phyloP scores from a whole-genome alignment of 1,140 invertebrate species.

The Carposina sasakii region DNA sequence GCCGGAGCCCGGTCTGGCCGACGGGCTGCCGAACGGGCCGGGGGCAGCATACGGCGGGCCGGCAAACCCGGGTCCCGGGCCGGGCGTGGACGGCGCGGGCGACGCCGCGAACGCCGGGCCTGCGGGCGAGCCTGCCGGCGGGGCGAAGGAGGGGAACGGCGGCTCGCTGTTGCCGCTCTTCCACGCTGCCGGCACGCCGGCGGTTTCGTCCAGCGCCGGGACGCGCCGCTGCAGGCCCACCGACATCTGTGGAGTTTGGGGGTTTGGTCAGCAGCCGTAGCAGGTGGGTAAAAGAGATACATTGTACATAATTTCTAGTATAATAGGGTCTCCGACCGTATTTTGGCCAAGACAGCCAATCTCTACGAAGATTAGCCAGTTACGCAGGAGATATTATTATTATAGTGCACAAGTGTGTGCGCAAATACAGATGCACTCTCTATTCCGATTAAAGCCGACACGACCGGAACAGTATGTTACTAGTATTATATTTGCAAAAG shows the following conservation, averaged over 20 bases:
- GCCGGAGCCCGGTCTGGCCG: constrained; percentile 51
- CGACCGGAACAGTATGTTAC: too few species aligned
- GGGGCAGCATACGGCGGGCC: constrained; percentile 51
- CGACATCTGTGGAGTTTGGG: constrained; percentile 48
- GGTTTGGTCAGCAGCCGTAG: not conserved
- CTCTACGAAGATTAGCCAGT: not conserved
- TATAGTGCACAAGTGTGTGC: not conserved
- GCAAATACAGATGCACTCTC: too few species aligned
- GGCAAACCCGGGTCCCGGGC: constrained; percentile 49
- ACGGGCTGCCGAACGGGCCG: constrained; percentile 55
- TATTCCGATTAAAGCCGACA: too few species aligned
- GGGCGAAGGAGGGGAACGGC: constrained; percentile 58
- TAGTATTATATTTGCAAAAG: too few species aligned
- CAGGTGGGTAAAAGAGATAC: not conserved
- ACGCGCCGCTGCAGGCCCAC: constrained; percentile 66
- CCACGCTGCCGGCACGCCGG: constrained; percentile 51
- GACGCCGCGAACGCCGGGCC: constrained; percentile 59
- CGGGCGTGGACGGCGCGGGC: constrained; percentile 57
- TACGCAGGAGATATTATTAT: not conserved
- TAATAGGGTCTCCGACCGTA: not conserved
- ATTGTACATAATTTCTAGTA: not conserved
- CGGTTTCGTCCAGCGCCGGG: constrained; percentile 59
- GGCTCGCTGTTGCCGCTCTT: constrained; percentile 49
- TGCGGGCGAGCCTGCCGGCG: constrained; percentile 56
- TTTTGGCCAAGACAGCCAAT: not conserved